Conservation (phyloP, 2,888 invertebrate genomes). For the Synergus japonicus region DNA sequence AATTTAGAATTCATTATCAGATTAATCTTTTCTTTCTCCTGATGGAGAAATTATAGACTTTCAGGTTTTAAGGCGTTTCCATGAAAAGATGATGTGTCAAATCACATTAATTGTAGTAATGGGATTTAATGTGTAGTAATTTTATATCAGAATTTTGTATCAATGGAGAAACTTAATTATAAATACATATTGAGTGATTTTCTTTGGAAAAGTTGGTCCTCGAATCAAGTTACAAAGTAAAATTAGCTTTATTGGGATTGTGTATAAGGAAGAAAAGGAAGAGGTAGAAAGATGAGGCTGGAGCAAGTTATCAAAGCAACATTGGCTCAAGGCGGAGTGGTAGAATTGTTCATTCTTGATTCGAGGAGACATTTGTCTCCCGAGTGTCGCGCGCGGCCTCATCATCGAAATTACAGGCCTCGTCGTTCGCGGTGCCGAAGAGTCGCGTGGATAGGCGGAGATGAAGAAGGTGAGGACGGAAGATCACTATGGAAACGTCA, state of each 20-base stretch:
- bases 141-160: not conserved
- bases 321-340: conserved; percentile 52
- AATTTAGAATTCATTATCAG: no score
- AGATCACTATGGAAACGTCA: conserved; percentile 59
- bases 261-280: not conserved
- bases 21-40: no score
- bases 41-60: no score
- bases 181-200: not conserved
- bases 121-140: no score
- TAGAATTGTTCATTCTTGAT: conserved; percentile 67
- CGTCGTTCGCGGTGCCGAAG: conserved; percentile 71
- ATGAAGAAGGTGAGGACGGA: conserved; percentile 62
- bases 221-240: not conserved
- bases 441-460: conserved; percentile 77
- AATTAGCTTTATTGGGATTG: not conserved
- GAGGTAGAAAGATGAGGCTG: not conserved
- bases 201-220: not conserved
- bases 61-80: no score
- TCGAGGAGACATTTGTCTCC: conserved; percentile 70
- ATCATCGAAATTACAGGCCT: conserved; percentile 76
- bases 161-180: not conserved
- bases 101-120: no score
- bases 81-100: no score
- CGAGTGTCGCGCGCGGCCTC: conserved; percentile 76
- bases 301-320: conserved; percentile 5